Evolutionary conservation across 2,888 invertebrate genomes (phyloP).

Genomic region (Pimpla rufipes): DNA sequence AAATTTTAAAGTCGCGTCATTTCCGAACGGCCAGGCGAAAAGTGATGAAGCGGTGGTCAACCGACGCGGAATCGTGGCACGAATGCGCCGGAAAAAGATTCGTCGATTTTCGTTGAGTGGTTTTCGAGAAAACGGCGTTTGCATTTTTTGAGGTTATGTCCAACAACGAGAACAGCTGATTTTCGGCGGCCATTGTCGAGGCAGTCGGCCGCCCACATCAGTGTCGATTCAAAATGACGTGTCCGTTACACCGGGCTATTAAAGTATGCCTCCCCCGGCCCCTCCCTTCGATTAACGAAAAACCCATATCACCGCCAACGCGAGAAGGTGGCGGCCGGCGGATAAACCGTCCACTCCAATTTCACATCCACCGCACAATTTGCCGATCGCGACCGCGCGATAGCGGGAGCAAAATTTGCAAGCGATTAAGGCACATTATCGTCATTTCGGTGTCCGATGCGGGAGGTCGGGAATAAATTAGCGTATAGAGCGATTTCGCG

Average conservation of each 20-base stretch:
- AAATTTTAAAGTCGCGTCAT: background rate
- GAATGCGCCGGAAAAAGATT: background rate
- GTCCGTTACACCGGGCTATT: background rate
- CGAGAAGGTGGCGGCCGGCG: background rate
- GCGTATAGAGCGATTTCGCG: conserved; percentile 31
- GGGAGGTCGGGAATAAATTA: conserved; percentile 9
- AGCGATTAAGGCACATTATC: conserved; percentile 16
- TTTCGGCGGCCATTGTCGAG: background rate
- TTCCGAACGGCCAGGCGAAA: background rate
- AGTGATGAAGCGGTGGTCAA: background rate
- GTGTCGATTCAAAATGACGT: background rate
- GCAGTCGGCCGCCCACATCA: background rate
- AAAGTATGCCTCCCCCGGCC: background rate
- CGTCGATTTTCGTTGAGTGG: background rate
- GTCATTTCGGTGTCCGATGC: background rate
- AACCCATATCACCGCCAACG: background rate
- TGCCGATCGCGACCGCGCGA: background rate
- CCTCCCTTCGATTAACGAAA: background rate
- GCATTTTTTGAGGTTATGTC: background rate
- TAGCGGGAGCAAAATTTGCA: background rate
- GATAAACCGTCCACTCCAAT: background rate
- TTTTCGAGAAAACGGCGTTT: background rate
- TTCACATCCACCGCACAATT: conserved; percentile 20
- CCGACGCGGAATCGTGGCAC: background rate
- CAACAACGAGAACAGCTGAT: background rate